Base-by-base conservation (phyloP, 2,797 vertebrate species). In the Helicolenus hilgendorfi region DNA sequence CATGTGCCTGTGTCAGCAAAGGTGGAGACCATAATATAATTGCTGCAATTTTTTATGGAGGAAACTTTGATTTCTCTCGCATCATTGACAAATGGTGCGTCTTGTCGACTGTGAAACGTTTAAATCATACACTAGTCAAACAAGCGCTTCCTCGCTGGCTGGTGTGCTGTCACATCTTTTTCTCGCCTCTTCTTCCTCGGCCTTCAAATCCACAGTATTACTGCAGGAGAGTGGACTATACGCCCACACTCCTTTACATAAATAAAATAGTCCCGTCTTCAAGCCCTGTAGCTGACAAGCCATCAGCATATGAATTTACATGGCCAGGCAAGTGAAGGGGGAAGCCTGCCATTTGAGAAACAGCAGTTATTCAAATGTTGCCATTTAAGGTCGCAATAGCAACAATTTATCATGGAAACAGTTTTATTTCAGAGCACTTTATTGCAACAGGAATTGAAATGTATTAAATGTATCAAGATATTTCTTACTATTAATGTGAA, bases 1-100 rank as follows among this genome's bases (percentile, higher is more conserved):
- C 58, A 20, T 31, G 72, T 45, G 79, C 80, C 85, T 91, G 87
- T 89, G 91, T 93, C 92, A 93, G 94, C 89, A 94, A 65, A 89
- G 83, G 77, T 89, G 78, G 65, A 35, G 67, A 70, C 60, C 64
- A 59, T 90, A 67, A 93, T 89, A 86, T 88, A 92, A 92, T 90
- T 85, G 84, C 77, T 84, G 31, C 72, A 24, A 88, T 94, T 77
- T 75, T 86, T 91, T 72, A 77, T 31, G 49, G 83, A 85, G 76
- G 75, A 85, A 89, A 84, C 67, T 38, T 77, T 45, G 38, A 35
- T 79, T 85, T 72, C 11, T 31, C 67, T 75, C 77, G 62, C 81
- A 71, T 87, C 81, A 58, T 7, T 88, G 87, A 91, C 72, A 91
- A 90, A 92, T 90, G 4, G 68, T 36, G 70, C 14, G 3, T 79